These are phyloP conservation scores for Himalopsyche japonica DNA, from an alignment of 2,888 invertebrate species.

Conservation along the genomic window DNA sequence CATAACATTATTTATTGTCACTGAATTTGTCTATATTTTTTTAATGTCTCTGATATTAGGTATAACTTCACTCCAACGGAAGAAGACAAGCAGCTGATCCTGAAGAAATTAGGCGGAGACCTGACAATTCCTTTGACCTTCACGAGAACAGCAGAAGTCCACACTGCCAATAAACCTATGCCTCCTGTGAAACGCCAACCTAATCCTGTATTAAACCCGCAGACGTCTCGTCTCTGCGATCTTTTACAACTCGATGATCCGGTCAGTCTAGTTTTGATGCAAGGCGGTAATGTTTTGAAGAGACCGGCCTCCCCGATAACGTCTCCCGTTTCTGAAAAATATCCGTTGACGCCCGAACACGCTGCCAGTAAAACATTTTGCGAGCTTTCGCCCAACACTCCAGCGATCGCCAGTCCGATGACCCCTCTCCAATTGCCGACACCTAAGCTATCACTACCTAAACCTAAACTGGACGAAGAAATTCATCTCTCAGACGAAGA, in stretches of 20 bases:
- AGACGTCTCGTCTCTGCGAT: constrained; percentile 70
- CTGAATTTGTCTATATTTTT: background rate
- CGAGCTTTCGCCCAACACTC: constrained; percentile 9
- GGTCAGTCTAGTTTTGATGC: constrained; percentile 61
- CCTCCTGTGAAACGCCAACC: constrained; percentile 54
- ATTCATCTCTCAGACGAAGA: background rate
- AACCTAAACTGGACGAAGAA: background rate
- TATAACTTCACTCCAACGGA: constrained; percentile 73
- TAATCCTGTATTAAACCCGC: constrained; percentile 66
- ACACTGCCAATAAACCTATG: constrained; percentile 49
- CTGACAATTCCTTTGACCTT: constrained; percentile 80
- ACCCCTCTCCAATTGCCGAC: constrained; percentile 35
- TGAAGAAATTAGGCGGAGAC: constrained; percentile 66
- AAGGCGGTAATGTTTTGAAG: constrained; percentile 10
- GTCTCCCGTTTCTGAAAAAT: background rate
- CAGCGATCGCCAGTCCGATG: constrained; percentile 17
- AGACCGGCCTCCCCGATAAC: constrained; percentile 9
- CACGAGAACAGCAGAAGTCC: constrained; percentile 70
- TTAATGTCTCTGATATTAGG: constrained; percentile 56
- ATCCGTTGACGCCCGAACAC: constrained; percentile 10
- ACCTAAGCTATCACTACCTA: constrained; percentile 35
- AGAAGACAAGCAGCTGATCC: constrained; percentile 70
- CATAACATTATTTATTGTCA: background rate
- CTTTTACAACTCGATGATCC: constrained; percentile 81
- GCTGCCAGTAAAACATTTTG: constrained; percentile 14